Evolutionary conservation across 2,113 vertebrate species (phyloP).

Genomic region (Corythornis madagascariensis): DNA sequence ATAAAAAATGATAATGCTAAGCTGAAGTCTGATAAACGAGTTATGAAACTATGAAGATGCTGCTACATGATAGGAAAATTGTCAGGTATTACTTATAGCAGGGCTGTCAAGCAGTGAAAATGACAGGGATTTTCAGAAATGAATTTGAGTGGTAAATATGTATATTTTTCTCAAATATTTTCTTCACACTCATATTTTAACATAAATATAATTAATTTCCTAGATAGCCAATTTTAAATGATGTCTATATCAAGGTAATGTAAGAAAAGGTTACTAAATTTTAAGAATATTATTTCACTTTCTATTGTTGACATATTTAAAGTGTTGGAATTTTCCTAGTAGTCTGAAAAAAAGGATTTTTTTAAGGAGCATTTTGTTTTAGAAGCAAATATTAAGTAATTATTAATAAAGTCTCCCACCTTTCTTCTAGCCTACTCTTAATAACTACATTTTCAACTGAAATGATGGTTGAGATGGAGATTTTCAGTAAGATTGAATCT

Average conservation of each 20-base stretch:
- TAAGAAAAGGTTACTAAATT: neutral
- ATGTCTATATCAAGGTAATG: neutral
- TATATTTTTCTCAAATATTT: neutral
- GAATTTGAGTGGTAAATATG: neutral
- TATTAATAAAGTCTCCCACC: fast-evolving
- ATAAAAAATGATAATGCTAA: neutral
- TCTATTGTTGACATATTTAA: neutral
- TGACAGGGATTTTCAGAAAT: neutral
- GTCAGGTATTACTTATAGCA: neutral
- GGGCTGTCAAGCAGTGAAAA: neutral
- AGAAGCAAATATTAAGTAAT: neutral
- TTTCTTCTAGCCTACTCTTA: neutral
- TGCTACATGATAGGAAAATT: neutral
- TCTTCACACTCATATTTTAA: neutral
- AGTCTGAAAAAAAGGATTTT: neutral
- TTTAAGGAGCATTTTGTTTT: neutral
- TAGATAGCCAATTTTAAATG: neutral
- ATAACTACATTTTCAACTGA: neutral
- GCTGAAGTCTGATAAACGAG: neutral
- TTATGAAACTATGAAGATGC: neutral
- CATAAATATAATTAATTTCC: neutral
- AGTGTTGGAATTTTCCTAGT: neutral
- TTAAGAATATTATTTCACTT: neutral
- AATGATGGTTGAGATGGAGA: neutral
- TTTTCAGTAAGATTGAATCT: neutral